phyloP scores from a whole-genome alignment of 2,888 invertebrate species.

The Macrophya alboannulata region DNA sequence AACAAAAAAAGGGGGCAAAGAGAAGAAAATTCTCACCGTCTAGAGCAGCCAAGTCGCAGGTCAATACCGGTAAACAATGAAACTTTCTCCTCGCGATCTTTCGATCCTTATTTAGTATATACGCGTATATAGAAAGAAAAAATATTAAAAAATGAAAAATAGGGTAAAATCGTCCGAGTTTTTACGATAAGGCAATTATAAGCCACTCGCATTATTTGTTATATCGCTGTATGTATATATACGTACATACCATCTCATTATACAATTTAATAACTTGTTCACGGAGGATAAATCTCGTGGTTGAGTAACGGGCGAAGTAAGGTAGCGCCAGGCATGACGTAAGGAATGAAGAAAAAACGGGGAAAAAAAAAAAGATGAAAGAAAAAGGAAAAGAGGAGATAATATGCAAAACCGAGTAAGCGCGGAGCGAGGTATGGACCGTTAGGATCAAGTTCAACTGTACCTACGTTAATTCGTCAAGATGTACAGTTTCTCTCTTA shows the following conservation, averaged over 20 bases:
- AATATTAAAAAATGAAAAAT: background rate
- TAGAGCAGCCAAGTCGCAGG: background rate
- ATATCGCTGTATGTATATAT: background rate
- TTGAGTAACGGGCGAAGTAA: background rate
- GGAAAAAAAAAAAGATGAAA: background rate
- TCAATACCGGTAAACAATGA: background rate
- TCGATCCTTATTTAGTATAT: background rate
- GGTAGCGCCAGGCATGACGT: conserved; percentile 15
- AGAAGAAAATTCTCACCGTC: background rate
- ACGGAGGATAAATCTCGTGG: background rate
- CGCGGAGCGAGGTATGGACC: background rate
- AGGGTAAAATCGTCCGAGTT: background rate
- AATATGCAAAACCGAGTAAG: conserved; percentile 14
- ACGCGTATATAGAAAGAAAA: background rate
- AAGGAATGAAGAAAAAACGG: background rate
- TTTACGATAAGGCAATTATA: background rate
- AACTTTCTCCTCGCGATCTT: conserved; percentile 12
- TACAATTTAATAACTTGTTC: background rate
- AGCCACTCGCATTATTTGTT: background rate
- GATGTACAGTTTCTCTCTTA: background rate
- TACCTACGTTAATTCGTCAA: conserved; percentile 28
- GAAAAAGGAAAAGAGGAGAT: background rate
- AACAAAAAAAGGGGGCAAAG: background rate
- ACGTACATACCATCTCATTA: background rate
- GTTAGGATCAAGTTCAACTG: conserved; percentile 17